Base-by-base conservation (phyloP, 2,113 vertebrate species). In the Danio rerio region DNA sequence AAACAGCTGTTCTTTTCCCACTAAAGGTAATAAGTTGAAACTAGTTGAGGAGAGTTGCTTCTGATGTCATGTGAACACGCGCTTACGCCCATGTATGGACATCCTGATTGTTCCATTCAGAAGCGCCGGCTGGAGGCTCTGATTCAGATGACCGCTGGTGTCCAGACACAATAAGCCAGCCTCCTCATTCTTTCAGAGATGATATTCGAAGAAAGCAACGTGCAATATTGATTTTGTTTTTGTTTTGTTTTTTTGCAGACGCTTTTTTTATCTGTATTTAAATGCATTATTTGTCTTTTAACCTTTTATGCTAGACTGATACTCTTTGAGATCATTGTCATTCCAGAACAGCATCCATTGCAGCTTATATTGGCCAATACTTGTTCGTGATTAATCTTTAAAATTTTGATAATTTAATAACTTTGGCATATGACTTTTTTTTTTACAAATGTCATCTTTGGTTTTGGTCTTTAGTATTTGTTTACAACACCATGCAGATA, bases 1-100 rank as follows among this genome's bases (percentile, higher is more conserved):
- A 86, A 86, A 86, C 85, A 84, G 82, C 73, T 86, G 85, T 86
- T 86, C 82, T 86, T 86, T 86, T 86, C 73, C 68, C 80, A 76
- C 85, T 84, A 78, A 74, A 86, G 85, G 78, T 86, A 85, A 80
- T 69, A 69, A 70, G 81, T 81, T 74, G 70, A 69, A 74, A 55
- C 21, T 68, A 80, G 70, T 75, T 81, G 83, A 69, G 49, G 70
- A 70, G 78, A 56, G 82, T 52, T 78, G 13, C 15, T 47, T 85
- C 63, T 87, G 86, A 86, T 86, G 78, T 86, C 81, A 86, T 83
- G 43, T 74, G 73, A 86, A 86, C 73, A 86, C 12, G 15, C 12
- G 15, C 21, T 52, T 42, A 66, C 10, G 16, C 61, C 85, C 78
- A 86, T 84, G 59, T 86, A 84, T 81, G 78, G 68, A 65, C 78